phyloP scores from a whole-genome alignment of 2,888 invertebrate genomes.

The Tiliacea aurago region DNA sequence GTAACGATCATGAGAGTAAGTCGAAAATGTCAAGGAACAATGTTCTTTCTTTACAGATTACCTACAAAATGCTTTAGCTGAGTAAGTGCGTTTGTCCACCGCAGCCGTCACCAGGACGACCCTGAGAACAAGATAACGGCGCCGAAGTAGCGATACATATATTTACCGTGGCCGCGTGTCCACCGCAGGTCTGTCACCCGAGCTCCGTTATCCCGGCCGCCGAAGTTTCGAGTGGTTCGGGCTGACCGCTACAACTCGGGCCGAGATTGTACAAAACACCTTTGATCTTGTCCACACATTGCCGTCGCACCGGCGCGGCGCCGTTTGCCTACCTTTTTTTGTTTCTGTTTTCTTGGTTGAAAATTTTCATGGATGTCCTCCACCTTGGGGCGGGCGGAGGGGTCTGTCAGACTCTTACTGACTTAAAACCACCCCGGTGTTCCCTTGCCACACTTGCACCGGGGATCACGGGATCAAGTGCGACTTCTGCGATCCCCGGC shows the following conservation, averaged over 20 bases:
- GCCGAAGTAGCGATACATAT: background rate
- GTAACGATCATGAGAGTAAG: background rate
- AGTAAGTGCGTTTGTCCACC: background rate
- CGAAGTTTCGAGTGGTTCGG: background rate
- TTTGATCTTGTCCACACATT: background rate
- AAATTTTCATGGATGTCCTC: too few species aligned
- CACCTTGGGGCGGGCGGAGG: too few species aligned
- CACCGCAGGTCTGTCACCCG: background rate
- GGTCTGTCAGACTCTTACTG: too few species aligned
- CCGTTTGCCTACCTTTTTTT: background rate
- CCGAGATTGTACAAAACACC: background rate
- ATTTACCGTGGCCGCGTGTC: background rate
- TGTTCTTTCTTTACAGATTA: too few species aligned
- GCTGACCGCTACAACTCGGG: too few species aligned
- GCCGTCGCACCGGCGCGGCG: background rate
- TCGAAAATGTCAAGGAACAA: too few species aligned
- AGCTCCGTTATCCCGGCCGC: background rate
- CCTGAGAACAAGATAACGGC: background rate
- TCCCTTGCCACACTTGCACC: too few species aligned
- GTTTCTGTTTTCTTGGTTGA: too few species aligned
- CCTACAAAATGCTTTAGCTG: too few species aligned
- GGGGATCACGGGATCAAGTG: too few species aligned
- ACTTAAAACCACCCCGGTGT: too few species aligned
- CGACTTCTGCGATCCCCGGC: too few species aligned
- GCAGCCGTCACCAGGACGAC: background rate